Conservation (phyloP, 2,888 invertebrate genomes). For the Euproctis similis region DNA sequence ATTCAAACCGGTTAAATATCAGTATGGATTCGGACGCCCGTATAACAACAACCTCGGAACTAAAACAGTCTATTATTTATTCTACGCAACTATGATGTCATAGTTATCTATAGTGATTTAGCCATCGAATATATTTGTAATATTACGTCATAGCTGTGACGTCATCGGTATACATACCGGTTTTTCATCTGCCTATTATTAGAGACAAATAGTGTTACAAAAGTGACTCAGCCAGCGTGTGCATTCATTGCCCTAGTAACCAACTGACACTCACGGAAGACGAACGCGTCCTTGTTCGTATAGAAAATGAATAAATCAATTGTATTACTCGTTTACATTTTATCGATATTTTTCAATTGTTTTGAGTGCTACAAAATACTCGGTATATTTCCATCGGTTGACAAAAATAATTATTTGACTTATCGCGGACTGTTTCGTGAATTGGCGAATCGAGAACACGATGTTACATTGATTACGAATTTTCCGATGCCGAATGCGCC, state of each 20-base stretch:
- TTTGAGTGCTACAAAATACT: conserved; percentile 67
- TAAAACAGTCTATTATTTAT: conserved; percentile 35
- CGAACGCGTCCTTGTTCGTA: conserved; percentile 51
- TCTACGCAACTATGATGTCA: too few relatives aligned
- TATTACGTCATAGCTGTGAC: conserved; percentile 57
- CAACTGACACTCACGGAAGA: conserved; percentile 43
- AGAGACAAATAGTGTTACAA: conserved; percentile 60
- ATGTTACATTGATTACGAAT: conserved; percentile 72
- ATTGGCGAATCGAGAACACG: conserved; percentile 67
- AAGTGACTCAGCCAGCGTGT: conserved; percentile 41
- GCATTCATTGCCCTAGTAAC: conserved; percentile 55
- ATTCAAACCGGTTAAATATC: too few relatives aligned
- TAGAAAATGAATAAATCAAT: conserved; percentile 47
- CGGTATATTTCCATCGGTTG: conserved; percentile 70
- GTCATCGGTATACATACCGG: conserved; percentile 54
- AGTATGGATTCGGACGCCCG: conserved; percentile 34
- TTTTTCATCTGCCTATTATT: conserved; percentile 69
- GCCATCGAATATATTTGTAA: conserved; percentile 60
- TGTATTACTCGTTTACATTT: too few relatives aligned
- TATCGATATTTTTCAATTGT: too few relatives aligned
- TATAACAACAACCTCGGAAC: conserved; percentile 28
- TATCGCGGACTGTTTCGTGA: conserved; percentile 68
- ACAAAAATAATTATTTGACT: conserved; percentile 68
- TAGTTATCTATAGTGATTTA: conserved; percentile 44
- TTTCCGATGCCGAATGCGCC: conserved; percentile 63